phyloP scores from a whole-genome alignment of 2,888 invertebrate species.

The Apamea anceps region DNA sequence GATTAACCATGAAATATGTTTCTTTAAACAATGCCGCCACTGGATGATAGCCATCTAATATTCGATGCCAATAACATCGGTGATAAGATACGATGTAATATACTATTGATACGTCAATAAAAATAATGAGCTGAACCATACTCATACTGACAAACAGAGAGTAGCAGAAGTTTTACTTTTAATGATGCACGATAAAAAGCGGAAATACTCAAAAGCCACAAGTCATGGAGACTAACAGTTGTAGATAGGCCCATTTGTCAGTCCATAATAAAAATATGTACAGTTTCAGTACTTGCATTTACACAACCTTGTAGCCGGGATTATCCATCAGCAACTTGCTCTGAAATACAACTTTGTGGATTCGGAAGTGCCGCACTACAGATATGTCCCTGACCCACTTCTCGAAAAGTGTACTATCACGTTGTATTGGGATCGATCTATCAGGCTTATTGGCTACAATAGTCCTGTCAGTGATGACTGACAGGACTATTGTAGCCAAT shows the following conservation, averaged over 20 bases:
- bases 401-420: background rate
- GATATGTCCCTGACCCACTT: background rate
- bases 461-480: too few relatives aligned
- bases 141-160: background rate
- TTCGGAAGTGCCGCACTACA: background rate
- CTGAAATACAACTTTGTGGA: background rate
- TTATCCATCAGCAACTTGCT: background rate
- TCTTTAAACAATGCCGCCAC: constrained; percentile 34
- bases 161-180: background rate
- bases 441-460: too few relatives aligned
- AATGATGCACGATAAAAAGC: background rate
- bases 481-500: background rate
- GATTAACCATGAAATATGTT: constrained; percentile 19
- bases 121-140: constrained; percentile 42
- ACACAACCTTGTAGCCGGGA: background rate
- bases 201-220: background rate
- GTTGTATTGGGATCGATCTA: background rate
- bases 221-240: background rate
- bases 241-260: background rate
- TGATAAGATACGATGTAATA: constrained; percentile 50
- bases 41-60: constrained; percentile 19
- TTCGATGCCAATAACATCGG: constrained; percentile 31
- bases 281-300: background rate
- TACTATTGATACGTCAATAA: constrained; percentile 53
- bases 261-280: background rate